These are phyloP conservation scores for Pelodytes ibericus DNA, from an alignment of 2,797 vertebrate genomes.

Conservation along the genomic window DNA sequence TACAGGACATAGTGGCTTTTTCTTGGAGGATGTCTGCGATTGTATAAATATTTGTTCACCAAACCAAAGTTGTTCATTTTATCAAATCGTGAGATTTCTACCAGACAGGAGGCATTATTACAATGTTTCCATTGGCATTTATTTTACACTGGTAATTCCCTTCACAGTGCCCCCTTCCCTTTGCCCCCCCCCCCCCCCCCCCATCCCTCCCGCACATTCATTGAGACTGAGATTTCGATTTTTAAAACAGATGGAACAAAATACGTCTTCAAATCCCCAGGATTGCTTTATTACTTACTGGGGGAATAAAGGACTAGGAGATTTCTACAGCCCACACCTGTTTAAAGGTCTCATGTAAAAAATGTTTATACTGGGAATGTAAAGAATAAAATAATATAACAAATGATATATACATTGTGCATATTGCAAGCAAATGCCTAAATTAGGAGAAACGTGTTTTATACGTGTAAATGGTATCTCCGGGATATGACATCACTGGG, in stretches of 20 bases:
- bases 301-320: background rate
- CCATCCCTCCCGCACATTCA: background rate
- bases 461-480: no score
- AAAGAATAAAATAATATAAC: no score
- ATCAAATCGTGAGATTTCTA: slow-evolving; percentile 27
- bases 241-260: background rate
- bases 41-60: slow-evolving; percentile 34
- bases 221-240: background rate
- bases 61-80: slow-evolving; percentile 10
- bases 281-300: background rate
- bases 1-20: background rate
- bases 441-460: no score
- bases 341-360: no score
- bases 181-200: background rate
- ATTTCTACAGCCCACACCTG: no score
- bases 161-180: no score
- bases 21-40: background rate
- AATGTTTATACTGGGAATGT: no score
- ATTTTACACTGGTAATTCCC: background rate
- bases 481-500: no score
- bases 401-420: no score
- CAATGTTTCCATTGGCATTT: slow-evolving; percentile 9
- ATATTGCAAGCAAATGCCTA: no score
- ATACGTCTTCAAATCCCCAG: background rate
- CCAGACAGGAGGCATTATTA: slow-evolving; percentile 17